Conservation (phyloP, 2,797 vertebrate species). For the Cheracebus regulus region DNA sequence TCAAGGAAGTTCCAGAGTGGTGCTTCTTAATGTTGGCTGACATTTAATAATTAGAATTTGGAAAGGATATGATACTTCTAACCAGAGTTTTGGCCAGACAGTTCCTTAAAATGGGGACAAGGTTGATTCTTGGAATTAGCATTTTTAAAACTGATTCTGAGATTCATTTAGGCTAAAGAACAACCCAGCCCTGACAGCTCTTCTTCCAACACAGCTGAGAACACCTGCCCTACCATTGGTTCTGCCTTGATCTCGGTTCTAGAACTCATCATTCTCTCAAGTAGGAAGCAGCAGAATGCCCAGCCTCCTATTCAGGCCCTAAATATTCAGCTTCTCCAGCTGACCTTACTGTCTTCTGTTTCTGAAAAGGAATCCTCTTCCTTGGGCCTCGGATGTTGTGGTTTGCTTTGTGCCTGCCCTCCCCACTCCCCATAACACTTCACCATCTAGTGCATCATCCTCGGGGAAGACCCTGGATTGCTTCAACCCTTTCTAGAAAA, state of each 20-base stretch:
- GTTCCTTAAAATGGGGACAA: not conserved
- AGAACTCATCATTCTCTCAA: not conserved
- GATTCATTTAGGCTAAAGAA: not conserved
- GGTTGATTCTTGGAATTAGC: not conserved
- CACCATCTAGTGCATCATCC: not conserved
- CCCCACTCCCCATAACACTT: not conserved
- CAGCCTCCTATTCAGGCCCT: not conserved
- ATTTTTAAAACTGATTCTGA: not conserved
- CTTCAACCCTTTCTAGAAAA: not conserved
- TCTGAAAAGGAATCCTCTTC: not conserved
- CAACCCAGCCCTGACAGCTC: accelerated
- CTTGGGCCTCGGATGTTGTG: not conserved
- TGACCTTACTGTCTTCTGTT: not conserved
- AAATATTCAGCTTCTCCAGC: not conserved
- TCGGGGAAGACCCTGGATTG: not conserved
- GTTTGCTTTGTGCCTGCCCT: not conserved
- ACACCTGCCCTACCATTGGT: not conserved
- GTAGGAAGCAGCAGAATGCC: too few species aligned
- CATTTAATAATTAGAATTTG: not conserved
- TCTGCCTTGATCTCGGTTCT: not conserved
- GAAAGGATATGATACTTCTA: not conserved
- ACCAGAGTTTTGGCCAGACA: not conserved
- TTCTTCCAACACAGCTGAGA: not conserved
- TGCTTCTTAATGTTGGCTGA: not conserved
- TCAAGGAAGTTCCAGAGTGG: not conserved